A percentile compares a stretch with the other conserved stretches of the same genome.
Evolutionary conservation across 2,888 invertebrate species (phyloP).

Genomic region (Linnaemya tessellans): DNA sequence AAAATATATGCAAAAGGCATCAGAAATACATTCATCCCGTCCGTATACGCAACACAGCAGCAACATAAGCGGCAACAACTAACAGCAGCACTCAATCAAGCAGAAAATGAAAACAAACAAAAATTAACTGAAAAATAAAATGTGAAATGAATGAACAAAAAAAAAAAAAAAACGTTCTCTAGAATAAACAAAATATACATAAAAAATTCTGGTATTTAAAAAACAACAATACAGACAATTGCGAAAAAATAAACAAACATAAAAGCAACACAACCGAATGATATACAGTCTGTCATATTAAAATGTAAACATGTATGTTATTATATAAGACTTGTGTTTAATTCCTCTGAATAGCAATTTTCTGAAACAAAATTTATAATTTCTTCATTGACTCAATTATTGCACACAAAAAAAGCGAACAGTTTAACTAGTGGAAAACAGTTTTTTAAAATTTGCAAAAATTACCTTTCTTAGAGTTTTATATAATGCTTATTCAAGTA

Average conservation of each 20-base stretch:
- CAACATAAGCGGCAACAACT: constrained; percentile 63
- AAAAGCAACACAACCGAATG: constrained; percentile 26
- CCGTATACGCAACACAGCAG: constrained; percentile 47
- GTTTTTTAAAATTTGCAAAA: no score
- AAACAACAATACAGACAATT: constrained; percentile 52
- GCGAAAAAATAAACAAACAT: constrained; percentile 41
- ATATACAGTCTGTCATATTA: constrained; percentile 56
- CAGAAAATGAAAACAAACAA: constrained; percentile 74
- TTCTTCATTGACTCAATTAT: neutral
- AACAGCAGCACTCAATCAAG: constrained; percentile 73
- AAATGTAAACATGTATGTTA: constrained; percentile 24
- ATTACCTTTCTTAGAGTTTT: no score
- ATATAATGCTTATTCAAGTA: no score
- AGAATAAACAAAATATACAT: constrained; percentile 53
- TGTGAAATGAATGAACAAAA: constrained; percentile 50
- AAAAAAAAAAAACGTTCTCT: constrained; percentile 26
- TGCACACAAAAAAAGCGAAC: neutral
- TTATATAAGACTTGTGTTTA: neutral
- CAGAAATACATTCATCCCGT: constrained; percentile 36
- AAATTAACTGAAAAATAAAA: constrained; percentile 64
- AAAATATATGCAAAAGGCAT: constrained; percentile 56
- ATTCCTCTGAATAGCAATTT: neutral
- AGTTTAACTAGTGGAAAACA: no score
- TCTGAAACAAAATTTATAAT: neutral
- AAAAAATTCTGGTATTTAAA: constrained; percentile 46